phyloP scores from a whole-genome alignment of 2,888 invertebrate species.

The Microctonus hyperodae region DNA sequence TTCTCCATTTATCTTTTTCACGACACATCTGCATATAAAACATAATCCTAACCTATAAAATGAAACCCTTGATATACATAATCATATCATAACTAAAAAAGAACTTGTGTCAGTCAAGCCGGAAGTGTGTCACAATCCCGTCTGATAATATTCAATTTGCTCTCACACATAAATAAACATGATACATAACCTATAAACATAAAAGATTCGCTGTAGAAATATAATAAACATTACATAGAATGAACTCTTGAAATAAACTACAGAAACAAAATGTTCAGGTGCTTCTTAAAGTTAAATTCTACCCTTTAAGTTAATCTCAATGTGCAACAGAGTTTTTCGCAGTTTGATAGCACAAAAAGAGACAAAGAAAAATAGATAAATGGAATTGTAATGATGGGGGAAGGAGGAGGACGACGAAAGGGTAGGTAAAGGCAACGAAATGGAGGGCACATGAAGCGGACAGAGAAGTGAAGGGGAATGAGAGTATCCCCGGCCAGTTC shows the following conservation, averaged over 20 bases:
- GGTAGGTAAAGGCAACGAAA: too few species aligned
- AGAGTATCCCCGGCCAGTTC: slow-evolving; percentile 43
- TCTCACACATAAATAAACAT: not conserved
- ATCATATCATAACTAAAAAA: slow-evolving; percentile 37
- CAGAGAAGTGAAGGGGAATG: slow-evolving; percentile 42
- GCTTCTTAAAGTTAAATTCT: slow-evolving; percentile 38
- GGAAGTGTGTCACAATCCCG: slow-evolving; percentile 21
- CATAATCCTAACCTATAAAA: slow-evolving; percentile 35
- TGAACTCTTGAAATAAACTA: slow-evolving; percentile 20
- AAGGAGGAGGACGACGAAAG: slow-evolving; percentile 42
- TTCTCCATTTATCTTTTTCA: slow-evolving; percentile 1
- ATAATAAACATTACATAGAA: too few species aligned
- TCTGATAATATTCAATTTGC: not conserved
- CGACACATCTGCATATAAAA: not conserved
- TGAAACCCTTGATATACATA: slow-evolving; percentile 49
- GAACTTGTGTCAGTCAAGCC: not conserved
- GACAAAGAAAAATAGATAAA: slow-evolving; percentile 41
- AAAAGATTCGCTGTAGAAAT: too few species aligned
- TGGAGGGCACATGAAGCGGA: slow-evolving; percentile 52
- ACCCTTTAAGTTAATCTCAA: slow-evolving; percentile 55
- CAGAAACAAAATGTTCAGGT: slow-evolving; percentile 32
- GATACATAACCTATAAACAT: not conserved
- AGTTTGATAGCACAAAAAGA: slow-evolving; percentile 33
- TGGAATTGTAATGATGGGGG: too few species aligned
- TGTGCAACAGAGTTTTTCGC: slow-evolving; percentile 55